phyloP scores from a whole-genome alignment of 2,113 vertebrate genomes.

The Symphodus melops region DNA sequence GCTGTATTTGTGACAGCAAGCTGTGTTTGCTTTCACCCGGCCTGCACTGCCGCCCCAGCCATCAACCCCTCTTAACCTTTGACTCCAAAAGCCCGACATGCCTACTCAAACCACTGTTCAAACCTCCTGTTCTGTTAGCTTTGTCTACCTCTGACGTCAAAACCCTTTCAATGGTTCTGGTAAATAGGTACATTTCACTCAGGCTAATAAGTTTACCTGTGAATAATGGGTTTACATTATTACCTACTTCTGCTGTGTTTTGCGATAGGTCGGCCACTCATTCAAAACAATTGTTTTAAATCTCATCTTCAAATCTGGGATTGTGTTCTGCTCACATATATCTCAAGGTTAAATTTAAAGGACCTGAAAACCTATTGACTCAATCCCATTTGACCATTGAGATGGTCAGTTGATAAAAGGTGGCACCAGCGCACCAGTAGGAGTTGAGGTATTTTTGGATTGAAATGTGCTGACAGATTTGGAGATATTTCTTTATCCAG shows the following conservation, averaged over 20 bases:
- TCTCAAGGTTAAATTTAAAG: too few species aligned
- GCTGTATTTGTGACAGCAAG: conserved; percentile 54
- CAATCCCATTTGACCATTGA: not conserved
- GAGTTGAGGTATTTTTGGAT: not conserved
- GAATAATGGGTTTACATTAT: conserved; percentile 26
- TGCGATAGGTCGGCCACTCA: not conserved
- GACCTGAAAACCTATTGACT: not conserved
- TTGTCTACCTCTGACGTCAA: conserved; percentile 69
- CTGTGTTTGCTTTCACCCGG: conserved; percentile 69
- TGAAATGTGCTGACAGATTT: not conserved
- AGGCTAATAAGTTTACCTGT: conserved; percentile 7
- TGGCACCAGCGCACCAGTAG: not conserved
- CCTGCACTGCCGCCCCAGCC: conserved; percentile 12
- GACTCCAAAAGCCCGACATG: conserved; percentile 53
- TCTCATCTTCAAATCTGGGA: not conserved
- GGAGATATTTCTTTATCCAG: not conserved
- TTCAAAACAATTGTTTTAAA: not conserved
- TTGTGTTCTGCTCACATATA: too few species aligned
- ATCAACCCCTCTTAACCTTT: conserved; percentile 58
- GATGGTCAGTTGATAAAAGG: not conserved
- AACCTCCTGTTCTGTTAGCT: conserved; percentile 54
- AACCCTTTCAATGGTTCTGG: conserved; percentile 42
- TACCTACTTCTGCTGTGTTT: conserved; percentile 6
- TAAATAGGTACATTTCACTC: conserved; percentile 50
- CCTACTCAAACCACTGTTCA: conserved; percentile 36